Evolutionary conservation across 2,113 vertebrate genomes (phyloP).

Genomic region (Sula dactylatra): DNA sequence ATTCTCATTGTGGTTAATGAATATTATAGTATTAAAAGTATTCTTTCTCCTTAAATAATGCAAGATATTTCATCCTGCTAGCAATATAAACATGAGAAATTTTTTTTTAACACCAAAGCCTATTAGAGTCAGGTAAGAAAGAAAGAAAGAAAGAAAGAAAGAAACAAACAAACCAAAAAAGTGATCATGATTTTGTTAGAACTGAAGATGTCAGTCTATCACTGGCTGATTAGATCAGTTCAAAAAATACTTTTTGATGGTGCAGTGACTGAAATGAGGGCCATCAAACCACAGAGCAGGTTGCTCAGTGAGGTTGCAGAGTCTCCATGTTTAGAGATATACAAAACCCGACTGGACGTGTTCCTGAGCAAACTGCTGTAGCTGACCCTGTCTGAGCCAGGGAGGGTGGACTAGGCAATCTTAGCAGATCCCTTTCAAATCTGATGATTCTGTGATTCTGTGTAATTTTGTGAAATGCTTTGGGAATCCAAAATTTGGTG

Average conservation of each 20-base stretch:
- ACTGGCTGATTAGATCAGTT: not conserved
- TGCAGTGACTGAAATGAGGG: not conserved
- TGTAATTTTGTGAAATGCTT: not conserved
- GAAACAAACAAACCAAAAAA: fast-evolving
- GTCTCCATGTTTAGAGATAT: not conserved
- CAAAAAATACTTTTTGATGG: not conserved
- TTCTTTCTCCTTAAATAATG: not conserved
- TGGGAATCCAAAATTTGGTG: not conserved
- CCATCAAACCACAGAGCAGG: not conserved
- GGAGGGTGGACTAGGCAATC: not conserved
- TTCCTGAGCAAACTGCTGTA: not conserved
- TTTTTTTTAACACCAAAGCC: not conserved
- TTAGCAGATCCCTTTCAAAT: not conserved
- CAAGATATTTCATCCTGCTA: not conserved
- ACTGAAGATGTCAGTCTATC: not conserved
- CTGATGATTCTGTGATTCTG: not conserved
- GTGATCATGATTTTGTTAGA: not conserved
- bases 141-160: no score
- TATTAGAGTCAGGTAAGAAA: not conserved
- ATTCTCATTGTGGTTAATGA: not conserved
- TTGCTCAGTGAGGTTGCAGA: not conserved
- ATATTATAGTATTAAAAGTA: not conserved
- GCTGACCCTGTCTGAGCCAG: not conserved
- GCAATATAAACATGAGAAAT: not conserved
- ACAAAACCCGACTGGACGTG: not conserved